Evolutionary conservation across 2,888 invertebrate species (phyloP).

Genomic region (Odiellus spinosus): DNA sequence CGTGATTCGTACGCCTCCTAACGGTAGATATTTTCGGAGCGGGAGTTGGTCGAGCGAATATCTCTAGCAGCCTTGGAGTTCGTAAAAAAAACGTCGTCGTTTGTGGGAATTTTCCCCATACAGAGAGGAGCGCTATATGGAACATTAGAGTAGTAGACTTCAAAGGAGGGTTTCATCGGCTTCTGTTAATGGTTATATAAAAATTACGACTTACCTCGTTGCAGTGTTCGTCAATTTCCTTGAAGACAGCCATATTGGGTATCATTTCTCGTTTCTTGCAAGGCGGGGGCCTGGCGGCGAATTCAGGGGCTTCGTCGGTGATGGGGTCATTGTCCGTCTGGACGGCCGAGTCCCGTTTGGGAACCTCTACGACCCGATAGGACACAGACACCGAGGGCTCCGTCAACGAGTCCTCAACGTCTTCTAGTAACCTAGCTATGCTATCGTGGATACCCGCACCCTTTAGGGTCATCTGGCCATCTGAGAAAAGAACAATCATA

Average conservation of each 20-base stretch:
- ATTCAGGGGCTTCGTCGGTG: constrained; percentile 24
- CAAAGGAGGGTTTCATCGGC: too few species aligned
- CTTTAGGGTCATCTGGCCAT: constrained; percentile 1
- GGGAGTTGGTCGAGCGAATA: too few species aligned
- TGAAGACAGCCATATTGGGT: constrained; percentile 16
- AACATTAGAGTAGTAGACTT: too few species aligned
- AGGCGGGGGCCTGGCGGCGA: constrained; percentile 24
- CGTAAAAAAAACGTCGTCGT: too few species aligned
- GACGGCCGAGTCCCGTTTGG: constrained; percentile 20
- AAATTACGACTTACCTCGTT: constrained; percentile 12
- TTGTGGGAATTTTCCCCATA: too few species aligned
- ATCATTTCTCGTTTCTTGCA: constrained; percentile 23
- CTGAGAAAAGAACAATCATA: not conserved
- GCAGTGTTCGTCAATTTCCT: constrained; percentile 19
- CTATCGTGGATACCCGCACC: constrained; percentile 13
- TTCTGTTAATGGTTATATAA: too few species aligned
- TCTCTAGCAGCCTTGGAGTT: too few species aligned
- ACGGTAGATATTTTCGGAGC: too few species aligned
- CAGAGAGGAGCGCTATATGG: too few species aligned
- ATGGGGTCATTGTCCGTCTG: constrained; percentile 24
- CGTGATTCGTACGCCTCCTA: too few species aligned
- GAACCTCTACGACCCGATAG: constrained; percentile 7
- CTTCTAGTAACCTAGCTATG: constrained; percentile 16
- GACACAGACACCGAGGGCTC: constrained; percentile 2
- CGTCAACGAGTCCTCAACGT: constrained; percentile 18